Evolutionary conservation across 2,113 vertebrate species (phyloP).

Genomic region (Rhizomys pruinosus): DNA sequence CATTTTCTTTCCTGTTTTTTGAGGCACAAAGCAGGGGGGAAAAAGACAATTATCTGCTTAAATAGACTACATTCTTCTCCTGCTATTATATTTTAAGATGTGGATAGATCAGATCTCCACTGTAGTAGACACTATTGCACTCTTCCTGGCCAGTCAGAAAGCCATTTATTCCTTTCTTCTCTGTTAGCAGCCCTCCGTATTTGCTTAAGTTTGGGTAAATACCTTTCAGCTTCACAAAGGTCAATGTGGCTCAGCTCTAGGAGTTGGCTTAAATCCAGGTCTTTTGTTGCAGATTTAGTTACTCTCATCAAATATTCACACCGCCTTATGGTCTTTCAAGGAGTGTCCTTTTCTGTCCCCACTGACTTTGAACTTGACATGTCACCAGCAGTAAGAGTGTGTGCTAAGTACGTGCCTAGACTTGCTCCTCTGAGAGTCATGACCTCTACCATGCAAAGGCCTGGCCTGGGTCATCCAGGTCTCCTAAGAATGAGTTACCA

Average conservation of each 20-base stretch:
- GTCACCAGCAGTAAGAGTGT: not conserved
- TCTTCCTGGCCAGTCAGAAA: not conserved
- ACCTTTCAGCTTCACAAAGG: not conserved
- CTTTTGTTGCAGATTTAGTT: not conserved
- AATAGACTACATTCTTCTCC: not conserved
- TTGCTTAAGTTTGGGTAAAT: not conserved
- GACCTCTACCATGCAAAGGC: not conserved
- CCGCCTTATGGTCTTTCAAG: not conserved
- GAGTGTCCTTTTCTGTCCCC: not conserved
- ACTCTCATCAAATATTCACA: conserved; percentile 22
- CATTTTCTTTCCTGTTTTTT: conserved; percentile 47
- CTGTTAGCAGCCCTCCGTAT: not conserved
- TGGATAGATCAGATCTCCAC: not conserved
- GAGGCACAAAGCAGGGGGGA: conserved; percentile 29
- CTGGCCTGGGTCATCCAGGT: not conserved
- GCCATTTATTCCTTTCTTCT: not conserved
- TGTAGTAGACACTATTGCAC: not conserved
- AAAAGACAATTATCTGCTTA: conserved; percentile 54
- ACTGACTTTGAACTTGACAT: not conserved
- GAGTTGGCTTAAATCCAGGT: not conserved
- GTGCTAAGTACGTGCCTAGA: not conserved
- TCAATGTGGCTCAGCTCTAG: not conserved
- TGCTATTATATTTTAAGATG: not conserved
- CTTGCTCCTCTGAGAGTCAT: not conserved
- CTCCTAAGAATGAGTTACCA: not conserved